Percentiles rank a stretch among this genome's conserved stretches.
phyloP scores from a whole-genome alignment of 2,797 vertebrate genomes.

The Apogon talboti region DNA sequence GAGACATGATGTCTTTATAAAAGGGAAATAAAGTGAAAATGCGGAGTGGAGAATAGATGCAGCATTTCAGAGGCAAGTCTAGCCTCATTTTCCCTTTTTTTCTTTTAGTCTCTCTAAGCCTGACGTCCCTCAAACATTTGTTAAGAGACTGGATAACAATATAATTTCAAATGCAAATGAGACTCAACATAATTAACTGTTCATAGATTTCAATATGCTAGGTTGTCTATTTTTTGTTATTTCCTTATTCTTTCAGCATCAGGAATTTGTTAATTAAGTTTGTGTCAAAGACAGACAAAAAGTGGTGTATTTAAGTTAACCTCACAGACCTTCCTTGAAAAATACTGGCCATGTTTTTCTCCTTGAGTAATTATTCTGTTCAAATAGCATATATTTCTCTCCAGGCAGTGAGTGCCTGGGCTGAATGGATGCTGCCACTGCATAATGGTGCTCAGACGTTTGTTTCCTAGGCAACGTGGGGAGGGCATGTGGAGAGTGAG shows the following conservation, averaged over 20 bases:
- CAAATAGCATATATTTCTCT: constrained; percentile 82
- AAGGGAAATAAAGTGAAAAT: constrained; percentile 7
- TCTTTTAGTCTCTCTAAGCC: constrained; percentile 19
- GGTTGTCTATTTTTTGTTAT: constrained; percentile 31
- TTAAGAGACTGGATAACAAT: constrained; percentile 1
- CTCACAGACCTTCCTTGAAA: constrained; percentile 55
- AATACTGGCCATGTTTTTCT: constrained; percentile 71
- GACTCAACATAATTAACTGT: constrained; percentile 12
- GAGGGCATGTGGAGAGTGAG: constrained; percentile 82
- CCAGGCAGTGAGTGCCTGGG: constrained; percentile 77
- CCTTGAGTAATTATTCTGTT: constrained; percentile 81
- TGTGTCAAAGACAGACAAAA: constrained; percentile 31
- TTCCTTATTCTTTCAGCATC: constrained; percentile 18
- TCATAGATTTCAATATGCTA: constrained; percentile 25
- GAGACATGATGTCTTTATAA: constrained; percentile 19
- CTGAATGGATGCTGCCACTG: constrained; percentile 85
- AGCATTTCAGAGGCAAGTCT: constrained; percentile 17
- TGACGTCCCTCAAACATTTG: constrained; percentile 13
- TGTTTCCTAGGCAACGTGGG: constrained; percentile 87
- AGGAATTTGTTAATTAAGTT: constrained; percentile 33
- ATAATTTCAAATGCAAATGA: constrained; percentile 4
- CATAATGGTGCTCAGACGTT: constrained; percentile 84
- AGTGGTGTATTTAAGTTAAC: constrained; percentile 41
- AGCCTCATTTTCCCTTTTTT: not conserved
- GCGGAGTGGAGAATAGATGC: not conserved